phyloP scores from a whole-genome alignment of 2,888 invertebrate species.

The Odontocolon sp. region DNA sequence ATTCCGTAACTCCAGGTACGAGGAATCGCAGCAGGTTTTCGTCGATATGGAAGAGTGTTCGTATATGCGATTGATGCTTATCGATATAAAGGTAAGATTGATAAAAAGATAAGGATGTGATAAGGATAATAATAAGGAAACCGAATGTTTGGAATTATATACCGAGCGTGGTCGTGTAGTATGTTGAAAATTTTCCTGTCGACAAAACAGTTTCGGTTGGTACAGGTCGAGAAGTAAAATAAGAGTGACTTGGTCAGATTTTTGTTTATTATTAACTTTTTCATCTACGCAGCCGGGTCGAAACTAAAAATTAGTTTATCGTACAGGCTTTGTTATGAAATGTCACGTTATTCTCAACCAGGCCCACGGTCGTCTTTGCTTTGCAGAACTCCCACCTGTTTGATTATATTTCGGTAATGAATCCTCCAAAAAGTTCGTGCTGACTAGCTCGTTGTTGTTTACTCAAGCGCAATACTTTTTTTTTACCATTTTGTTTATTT shows the following conservation, averaged over 20 bases:
- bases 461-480: too few species aligned
- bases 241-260: conserved; percentile 25
- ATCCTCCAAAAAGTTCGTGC: too few species aligned
- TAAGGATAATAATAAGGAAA: too few species aligned
- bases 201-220: neutral
- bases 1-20: neutral
- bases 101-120: too few species aligned
- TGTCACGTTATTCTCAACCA: conserved; percentile 60
- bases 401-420: too few species aligned
- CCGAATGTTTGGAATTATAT: too few species aligned
- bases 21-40: neutral
- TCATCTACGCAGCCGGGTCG: neutral
- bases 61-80: too few species aligned
- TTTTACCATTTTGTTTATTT: neutral
- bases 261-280: conserved; percentile 53
- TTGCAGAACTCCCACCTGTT: conserved; percentile 72
- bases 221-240: conserved; percentile 14
- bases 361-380: conserved; percentile 62
- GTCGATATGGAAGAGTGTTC: conserved; percentile 14
- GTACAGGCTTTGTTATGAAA: conserved; percentile 64
- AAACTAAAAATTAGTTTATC: conserved; percentile 49
- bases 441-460: too few species aligned
- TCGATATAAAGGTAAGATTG: too few species aligned
- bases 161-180: too few species aligned
- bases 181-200: too few species aligned